A percentile compares a stretch with the other conserved stretches of the same genome.
phyloP scores from a whole-genome alignment of 37 sponge, comb jelly and placozoan genomes.

The Aphrocallistes beatrix region DNA sequence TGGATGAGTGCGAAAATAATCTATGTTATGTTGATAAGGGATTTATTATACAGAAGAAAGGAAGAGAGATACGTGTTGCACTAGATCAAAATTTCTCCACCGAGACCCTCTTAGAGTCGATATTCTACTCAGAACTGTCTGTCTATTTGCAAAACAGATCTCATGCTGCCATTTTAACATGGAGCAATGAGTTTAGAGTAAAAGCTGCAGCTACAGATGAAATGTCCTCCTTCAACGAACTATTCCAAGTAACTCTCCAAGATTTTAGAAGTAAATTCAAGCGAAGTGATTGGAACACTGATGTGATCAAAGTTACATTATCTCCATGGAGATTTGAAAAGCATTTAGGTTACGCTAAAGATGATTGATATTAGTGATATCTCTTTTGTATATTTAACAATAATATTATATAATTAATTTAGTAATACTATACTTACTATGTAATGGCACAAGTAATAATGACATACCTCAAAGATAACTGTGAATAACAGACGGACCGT shows the following conservation, averaged over 20 bases:
- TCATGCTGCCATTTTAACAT: neutral
- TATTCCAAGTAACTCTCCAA: no score
- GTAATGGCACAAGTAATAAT: neutral
- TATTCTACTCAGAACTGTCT: neutral
- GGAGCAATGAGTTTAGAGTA: neutral
- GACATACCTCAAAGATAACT: neutral
- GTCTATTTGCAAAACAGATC: neutral
- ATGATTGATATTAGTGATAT: neutral
- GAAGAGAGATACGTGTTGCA: neutral
- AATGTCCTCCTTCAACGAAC: no score
- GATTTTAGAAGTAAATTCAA: neutral
- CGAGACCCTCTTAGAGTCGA: neutral
- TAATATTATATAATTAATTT: neutral
- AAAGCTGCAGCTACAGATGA: neutral
- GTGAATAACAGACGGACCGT: conserved; percentile 3
- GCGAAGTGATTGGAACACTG: neutral
- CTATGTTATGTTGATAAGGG: neutral
- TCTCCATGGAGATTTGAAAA: conserved; percentile 1
- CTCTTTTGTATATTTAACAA: neutral
- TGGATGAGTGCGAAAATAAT: neutral
- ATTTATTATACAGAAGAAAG: neutral
- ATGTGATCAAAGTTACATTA: neutral
- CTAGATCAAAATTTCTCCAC: neutral
- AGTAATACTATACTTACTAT: neutral
- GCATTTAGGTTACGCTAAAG: neutral